These are phyloP conservation scores for Heteractis magnifica DNA, from an alignment of 92 coral and sea anemone species.

Conservation along the genomic window DNA sequence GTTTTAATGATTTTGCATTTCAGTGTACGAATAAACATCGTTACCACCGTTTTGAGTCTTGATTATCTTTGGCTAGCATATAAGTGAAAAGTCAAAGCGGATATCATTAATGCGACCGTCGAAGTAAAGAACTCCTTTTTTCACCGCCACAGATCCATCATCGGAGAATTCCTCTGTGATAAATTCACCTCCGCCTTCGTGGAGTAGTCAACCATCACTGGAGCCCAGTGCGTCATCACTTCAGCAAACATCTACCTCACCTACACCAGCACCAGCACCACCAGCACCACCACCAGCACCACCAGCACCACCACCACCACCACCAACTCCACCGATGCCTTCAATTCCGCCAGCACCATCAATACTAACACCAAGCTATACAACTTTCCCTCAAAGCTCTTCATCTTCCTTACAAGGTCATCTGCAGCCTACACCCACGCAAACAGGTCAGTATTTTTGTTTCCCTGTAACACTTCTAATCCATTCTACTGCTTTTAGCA, in stretches of 20 bases:
- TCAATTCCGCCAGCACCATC: conserved; percentile 8
- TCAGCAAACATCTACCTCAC: not conserved
- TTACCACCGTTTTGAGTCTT: too few species aligned
- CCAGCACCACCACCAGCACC: not conserved
- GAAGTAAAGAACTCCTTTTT: too few species aligned
- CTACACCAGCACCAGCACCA: conserved; percentile 6
- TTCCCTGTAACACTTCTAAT: not conserved
- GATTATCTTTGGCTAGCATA: too few species aligned
- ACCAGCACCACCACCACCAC: not conserved
- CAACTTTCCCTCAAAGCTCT: not conserved
- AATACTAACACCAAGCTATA: not conserved
- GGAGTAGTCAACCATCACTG: too few species aligned
- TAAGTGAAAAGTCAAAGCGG: too few species aligned
- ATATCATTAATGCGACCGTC: too few species aligned
- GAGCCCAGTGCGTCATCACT: too few species aligned
- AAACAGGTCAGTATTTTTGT: not conserved
- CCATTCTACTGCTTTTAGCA: not conserved
- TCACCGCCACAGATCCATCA: too few species aligned
- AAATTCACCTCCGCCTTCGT: not conserved
- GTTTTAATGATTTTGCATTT: too few species aligned
- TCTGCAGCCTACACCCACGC: not conserved
- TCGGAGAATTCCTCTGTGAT: too few species aligned
- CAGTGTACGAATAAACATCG: too few species aligned
- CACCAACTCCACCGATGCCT: conserved; percentile 1
- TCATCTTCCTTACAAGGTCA: not conserved